A percentile compares a stretch with the other conserved stretches of the same genome.
Evolutionary conservation across 2,888 invertebrate species (phyloP).

Genomic region (Gisinianus flammeolus): DNA sequence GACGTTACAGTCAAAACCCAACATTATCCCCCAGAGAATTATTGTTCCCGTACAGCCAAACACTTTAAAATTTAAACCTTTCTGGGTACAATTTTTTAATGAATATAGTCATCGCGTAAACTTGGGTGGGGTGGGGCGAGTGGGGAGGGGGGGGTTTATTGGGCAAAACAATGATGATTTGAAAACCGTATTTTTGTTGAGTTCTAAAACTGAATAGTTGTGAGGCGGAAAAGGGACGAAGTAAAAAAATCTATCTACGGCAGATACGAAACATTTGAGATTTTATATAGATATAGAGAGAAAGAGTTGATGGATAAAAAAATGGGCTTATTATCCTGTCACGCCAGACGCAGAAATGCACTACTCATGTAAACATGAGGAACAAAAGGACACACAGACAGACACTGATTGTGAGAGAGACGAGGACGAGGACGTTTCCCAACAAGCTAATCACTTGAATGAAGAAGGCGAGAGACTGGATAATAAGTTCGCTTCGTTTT

Average conservation of each 20-base stretch:
- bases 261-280: no score
- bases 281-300: no score
- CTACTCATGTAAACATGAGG: conserved; percentile 16
- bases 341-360: conserved; percentile 26
- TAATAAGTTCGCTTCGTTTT: neutral
- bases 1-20: no score
- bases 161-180: no score
- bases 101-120: no score
- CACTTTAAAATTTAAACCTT: no score
- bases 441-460: conserved; percentile 30
- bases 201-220: no score
- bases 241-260: conserved; percentile 13
- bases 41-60: no score
- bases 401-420: neutral
- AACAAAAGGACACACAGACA: neutral
- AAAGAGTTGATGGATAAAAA: conserved; percentile 20
- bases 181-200: no score
- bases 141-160: neutral
- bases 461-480: neutral
- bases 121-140: no score
- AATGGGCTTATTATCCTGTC: conserved; percentile 36
- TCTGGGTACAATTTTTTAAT: no score
- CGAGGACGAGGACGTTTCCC: conserved; percentile 18
- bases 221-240: neutral
- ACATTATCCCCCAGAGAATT: no score